These are phyloP conservation scores for Eilema depressum DNA, from an alignment of 2,888 invertebrate genomes.

Conservation along the genomic window DNA sequence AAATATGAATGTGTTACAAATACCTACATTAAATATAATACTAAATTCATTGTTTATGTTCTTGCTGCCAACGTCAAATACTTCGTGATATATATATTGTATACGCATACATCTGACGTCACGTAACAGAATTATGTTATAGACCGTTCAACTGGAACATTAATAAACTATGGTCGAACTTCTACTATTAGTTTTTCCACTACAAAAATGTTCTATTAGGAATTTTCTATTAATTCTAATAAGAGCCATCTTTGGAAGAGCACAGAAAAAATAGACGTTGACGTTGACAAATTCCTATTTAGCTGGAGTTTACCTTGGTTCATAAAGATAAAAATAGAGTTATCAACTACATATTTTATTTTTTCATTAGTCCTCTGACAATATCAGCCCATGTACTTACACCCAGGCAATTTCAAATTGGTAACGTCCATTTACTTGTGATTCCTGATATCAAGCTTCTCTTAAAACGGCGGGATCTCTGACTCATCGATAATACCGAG, in stretches of 20 bases:
- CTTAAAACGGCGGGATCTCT: slow-evolving; percentile 47
- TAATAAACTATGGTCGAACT: not conserved
- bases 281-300: too few species aligned
- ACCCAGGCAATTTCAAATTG: too few species aligned
- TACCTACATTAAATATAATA: not conserved
- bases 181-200: not conserved
- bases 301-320: too few species aligned
- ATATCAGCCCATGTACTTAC: too few species aligned
- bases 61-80: not conserved
- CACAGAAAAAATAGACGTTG: too few species aligned
- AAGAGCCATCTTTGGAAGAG: too few species aligned
- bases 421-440: not conserved
- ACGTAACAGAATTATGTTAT: not conserved
- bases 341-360: too few species aligned
- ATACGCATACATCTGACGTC: not conserved
- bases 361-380: too few species aligned
- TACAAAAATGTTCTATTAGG: too few species aligned
- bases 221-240: too few species aligned
- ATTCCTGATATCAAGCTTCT: slow-evolving; percentile 23
- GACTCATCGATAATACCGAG: slow-evolving; percentile 57
- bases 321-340: too few species aligned
- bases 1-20: not conserved
- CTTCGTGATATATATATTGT: not conserved
- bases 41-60: not conserved
- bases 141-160: not conserved